Percentiles rank a stretch among this genome's conserved stretches.
Conservation (phyloP, 37 sponge, comb jelly and placozoan genomes). For the Hormiphora californensis region DNA sequence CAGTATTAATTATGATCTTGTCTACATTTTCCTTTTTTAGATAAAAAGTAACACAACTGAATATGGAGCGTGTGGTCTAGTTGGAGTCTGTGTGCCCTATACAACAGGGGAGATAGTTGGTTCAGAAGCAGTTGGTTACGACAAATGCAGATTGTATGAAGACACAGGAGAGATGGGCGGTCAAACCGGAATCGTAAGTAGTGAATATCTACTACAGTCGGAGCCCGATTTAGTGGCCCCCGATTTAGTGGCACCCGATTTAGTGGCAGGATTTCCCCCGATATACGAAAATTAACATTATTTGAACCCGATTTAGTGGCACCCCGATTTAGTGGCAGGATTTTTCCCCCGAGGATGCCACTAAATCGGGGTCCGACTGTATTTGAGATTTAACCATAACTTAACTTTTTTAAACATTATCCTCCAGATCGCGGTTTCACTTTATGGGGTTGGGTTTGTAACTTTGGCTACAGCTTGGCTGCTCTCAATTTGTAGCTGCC, state of each 20-base stretch:
- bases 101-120: neutral
- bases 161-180: conserved; percentile 33
- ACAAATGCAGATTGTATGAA: conserved; percentile 32
- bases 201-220: too few species aligned
- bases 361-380: too few species aligned
- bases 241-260: too few species aligned
- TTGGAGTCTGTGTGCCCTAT: conserved; percentile 37
- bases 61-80: conserved; percentile 33
- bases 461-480: neutral
- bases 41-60: conserved; percentile 42
- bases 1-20: too few species aligned
- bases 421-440: conserved; percentile 35
- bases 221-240: too few species aligned
- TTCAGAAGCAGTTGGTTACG: neutral
- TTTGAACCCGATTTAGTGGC: too few species aligned
- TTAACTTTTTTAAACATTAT: too few species aligned
- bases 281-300: too few species aligned
- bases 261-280: too few species aligned
- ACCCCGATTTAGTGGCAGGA: too few species aligned
- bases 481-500: conserved; percentile 25
- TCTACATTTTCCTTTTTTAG: neutral
- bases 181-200: conserved; percentile 33
- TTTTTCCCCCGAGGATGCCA: too few species aligned
- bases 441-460: conserved; percentile 9
- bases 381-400: too few species aligned